Evolutionary conservation across 2,888 invertebrate species (phyloP).

Genomic region (Sarcophaga carnaria): DNA sequence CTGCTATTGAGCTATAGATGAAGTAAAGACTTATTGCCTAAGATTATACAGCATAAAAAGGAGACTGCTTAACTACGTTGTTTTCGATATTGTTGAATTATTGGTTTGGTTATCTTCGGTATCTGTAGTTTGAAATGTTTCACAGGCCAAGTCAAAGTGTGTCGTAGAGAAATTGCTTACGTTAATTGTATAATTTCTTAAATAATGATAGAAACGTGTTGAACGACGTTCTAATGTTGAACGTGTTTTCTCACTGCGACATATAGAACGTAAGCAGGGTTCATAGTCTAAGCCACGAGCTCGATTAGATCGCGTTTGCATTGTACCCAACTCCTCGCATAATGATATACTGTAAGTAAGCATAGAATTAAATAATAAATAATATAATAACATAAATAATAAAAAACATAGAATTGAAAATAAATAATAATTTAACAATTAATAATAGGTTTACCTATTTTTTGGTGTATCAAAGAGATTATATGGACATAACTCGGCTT

Average conservation of each 20-base stretch:
- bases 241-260: conserved; percentile 86
- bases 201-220: conserved; percentile 90
- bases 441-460: conserved; percentile 72
- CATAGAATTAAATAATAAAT: neutral
- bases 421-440: neutral
- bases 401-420: neutral
- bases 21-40: neutral
- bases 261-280: conserved; percentile 86
- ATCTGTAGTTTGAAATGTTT: conserved; percentile 68
- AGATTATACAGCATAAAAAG: neutral
- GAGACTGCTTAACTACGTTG: conserved; percentile 15
- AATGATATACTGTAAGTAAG: conserved; percentile 83
- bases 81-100: neutral
- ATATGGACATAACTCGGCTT: conserved; percentile 76
- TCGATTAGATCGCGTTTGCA: conserved; percentile 83
- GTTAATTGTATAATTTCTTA: conserved; percentile 83
- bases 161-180: conserved; percentile 83
- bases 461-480: conserved; percentile 77
- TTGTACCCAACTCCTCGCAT: conserved; percentile 81
- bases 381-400: neutral
- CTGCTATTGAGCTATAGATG: too few species aligned
- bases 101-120: conserved; percentile 34
- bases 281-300: conserved; percentile 87
- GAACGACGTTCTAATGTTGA: conserved; percentile 85
- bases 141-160: conserved; percentile 82